These are phyloP conservation scores for Rhinoptilus africanus DNA, from an alignment of 2,113 vertebrate species.

Conservation along the genomic window DNA sequence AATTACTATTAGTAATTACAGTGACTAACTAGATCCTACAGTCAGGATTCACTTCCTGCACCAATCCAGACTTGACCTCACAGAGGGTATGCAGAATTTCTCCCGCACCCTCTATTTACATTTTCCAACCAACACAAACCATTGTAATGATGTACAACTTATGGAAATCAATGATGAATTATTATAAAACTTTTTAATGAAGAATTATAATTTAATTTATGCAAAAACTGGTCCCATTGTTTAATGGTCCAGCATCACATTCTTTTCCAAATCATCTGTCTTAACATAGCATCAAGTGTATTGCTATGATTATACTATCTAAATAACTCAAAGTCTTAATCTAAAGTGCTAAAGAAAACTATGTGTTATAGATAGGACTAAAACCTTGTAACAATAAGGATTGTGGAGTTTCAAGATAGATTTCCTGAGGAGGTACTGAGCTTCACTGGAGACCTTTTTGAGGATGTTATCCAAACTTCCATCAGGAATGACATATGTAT, in stretches of 20 bases:
- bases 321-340: not conserved
- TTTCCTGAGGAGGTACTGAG: not conserved
- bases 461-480: not conserved
- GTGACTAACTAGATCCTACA: not conserved
- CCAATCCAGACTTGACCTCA: not conserved
- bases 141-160: not conserved
- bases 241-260: not conserved
- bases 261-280: not conserved
- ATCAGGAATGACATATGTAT: not conserved
- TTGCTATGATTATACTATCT: not conserved
- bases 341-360: not conserved
- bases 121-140: not conserved
- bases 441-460: not conserved
- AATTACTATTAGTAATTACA: not conserved
- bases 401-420: not conserved
- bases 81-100: not conserved
- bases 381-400: not conserved
- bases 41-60: not conserved
- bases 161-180: not conserved
- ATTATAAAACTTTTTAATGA: not conserved
- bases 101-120: not conserved
- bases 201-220: not conserved
- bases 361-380: not conserved
- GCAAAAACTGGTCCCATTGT: not conserved
- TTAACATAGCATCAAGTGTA: not conserved